Percentiles rank a stretch among this genome's conserved stretches.
Conservation (phyloP, 2,888 invertebrate genomes). For the Agrochola macilenta region DNA sequence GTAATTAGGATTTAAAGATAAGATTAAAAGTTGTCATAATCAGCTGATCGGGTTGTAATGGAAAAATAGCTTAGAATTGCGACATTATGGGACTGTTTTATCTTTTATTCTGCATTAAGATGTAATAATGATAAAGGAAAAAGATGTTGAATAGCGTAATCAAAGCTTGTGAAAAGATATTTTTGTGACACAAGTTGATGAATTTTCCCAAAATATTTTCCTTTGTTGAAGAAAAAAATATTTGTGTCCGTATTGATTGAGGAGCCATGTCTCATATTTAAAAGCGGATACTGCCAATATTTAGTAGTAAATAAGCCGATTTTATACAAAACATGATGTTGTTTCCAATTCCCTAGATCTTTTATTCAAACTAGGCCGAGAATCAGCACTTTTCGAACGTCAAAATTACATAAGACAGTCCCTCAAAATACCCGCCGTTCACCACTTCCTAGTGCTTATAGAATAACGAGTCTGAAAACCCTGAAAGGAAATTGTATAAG, state of each 20-base stretch:
- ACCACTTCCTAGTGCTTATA: too few relatives aligned
- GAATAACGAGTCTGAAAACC: too few relatives aligned
- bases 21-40: conserved; percentile 42
- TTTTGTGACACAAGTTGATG: conserved; percentile 36
- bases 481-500: too few relatives aligned
- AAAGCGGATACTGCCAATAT: neutral
- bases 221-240: neutral
- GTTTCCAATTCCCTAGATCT: neutral
- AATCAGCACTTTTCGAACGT: too few relatives aligned
- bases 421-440: too few relatives aligned
- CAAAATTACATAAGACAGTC: too few relatives aligned
- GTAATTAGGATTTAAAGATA: conserved; percentile 66
- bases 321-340: neutral
- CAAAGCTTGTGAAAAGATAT: conserved; percentile 8
- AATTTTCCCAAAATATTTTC: conserved; percentile 12
- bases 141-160: conserved; percentile 25
- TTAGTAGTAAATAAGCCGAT: neutral
- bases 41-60: conserved; percentile 49
- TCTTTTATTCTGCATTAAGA: conserved; percentile 20
- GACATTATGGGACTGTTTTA: conserved; percentile 30
- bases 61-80: conserved; percentile 43
- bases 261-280: too few relatives aligned
- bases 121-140: neutral
- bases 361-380: too few relatives aligned
- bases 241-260: neutral